phyloP scores from a whole-genome alignment of 2,797 vertebrate species.

The Chelonia mydas region DNA sequence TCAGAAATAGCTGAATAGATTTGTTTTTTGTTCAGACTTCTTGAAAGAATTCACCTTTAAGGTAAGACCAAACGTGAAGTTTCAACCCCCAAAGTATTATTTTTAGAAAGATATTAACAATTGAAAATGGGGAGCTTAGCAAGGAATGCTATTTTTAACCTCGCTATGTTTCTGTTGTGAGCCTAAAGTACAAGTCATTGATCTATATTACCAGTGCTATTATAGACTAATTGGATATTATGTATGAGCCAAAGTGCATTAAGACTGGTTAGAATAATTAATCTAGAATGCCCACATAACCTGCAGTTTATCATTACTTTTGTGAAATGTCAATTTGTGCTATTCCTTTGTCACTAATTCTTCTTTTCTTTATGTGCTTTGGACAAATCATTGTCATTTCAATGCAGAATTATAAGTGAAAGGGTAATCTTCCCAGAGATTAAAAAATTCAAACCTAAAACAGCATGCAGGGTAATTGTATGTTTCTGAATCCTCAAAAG shows the following conservation, averaged over 20 bases:
- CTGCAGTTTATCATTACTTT: background rate
- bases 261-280: background rate
- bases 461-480: background rate
- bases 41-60: background rate
- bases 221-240: background rate
- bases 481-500: conserved; percentile 14
- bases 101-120: background rate
- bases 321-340: background rate
- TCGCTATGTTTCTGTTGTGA: background rate
- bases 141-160: background rate
- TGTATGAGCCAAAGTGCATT: background rate
- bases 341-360: background rate
- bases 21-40: background rate
- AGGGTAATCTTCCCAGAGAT: background rate
- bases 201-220: background rate
- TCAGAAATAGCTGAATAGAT: background rate
- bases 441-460: background rate
- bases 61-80: background rate
- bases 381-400: background rate
- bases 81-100: background rate
- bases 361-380: background rate
- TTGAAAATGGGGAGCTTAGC: background rate
- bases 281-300: background rate
- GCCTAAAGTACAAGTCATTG: background rate
- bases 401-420: background rate